Conservation (phyloP, 2,113 vertebrate genomes). For the Nanorana parkeri region DNA sequence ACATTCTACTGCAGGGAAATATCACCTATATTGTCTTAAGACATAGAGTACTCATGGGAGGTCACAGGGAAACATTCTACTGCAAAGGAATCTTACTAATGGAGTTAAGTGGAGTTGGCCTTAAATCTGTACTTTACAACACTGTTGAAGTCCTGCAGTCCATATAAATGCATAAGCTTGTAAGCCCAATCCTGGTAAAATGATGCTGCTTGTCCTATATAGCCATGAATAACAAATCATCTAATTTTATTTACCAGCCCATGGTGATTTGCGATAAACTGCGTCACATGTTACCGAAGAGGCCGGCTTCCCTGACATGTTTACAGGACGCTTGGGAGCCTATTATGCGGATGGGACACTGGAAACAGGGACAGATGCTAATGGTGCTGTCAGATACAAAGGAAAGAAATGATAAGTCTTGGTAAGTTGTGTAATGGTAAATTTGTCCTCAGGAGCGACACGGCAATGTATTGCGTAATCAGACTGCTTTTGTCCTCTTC, state of each 20-base stretch:
- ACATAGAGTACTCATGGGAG: too few species aligned
- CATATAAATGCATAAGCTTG: too few species aligned
- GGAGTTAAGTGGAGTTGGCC: too few species aligned
- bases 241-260: background rate
- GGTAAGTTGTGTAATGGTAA: slow-evolving; percentile 30
- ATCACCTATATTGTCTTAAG: too few species aligned
- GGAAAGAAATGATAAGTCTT: background rate
- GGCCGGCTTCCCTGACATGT: slow-evolving; percentile 4
- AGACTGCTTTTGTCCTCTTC: slow-evolving; percentile 9
- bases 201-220: background rate
- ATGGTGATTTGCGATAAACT: background rate
- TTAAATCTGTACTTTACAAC: too few species aligned
- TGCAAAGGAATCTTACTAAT: too few species aligned
- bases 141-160: too few species aligned
- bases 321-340: background rate
- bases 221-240: background rate
- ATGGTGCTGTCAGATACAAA: slow-evolving; percentile 16
- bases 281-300: background rate
- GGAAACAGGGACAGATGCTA: background rate
- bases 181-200: background rate
- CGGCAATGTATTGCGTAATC: slow-evolving; percentile 18
- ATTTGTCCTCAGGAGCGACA: slow-evolving; percentile 13
- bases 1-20: too few species aligned
- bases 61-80: too few species aligned
- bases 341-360: background rate